Base-by-base conservation (phyloP, 2,888 invertebrate genomes). In the Sphaerophoria taeniata region DNA sequence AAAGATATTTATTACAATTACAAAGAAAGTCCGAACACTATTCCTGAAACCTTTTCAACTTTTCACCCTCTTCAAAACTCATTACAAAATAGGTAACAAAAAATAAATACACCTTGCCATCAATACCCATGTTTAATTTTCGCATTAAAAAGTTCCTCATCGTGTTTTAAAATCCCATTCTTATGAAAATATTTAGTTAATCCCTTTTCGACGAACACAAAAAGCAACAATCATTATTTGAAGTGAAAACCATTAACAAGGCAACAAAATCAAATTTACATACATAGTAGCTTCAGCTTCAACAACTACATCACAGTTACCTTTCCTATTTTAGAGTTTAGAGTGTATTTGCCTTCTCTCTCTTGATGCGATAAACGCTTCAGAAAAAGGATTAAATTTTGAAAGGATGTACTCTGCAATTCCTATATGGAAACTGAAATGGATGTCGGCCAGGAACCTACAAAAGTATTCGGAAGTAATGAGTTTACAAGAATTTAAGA, bases 121-220 rank as follows among this genome's bases (percentile, higher is more conserved):
- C 69, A 79, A 83, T 78, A 76, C 36, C 12, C n/a, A 58, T 83
- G 79, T 70, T 58, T 65, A 56, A 51, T 49, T 83, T 36, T 65
- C 63, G 74, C 78, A 83, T 78, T 83, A 83, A 83, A 83, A 74
- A 70, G 78, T 60, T 70, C 83, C 2, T 24, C 83, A 74, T 61
- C 31, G 16, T 24, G 24, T 58, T 60, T 73, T 71, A 53, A 79
- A 79, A 79, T 79, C 83, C 51, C 58, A 69, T 47, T 73, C 63
- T 77, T 80, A 77, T 82, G 82, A 83, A 73, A 78, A 83, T 78
- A 79, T 65, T 67, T 61, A n/a, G 53, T 53, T 83, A 79, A 83
- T 83, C 83, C 83, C 65, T 56, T 43, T 39, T 39, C 12, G 31
- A 12, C 1, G 4, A 34, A 9, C 24, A n/a, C n/a, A 31, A 53